Conservation (phyloP, 92 coral and sea anemone species). For the Ricordea florida region DNA sequence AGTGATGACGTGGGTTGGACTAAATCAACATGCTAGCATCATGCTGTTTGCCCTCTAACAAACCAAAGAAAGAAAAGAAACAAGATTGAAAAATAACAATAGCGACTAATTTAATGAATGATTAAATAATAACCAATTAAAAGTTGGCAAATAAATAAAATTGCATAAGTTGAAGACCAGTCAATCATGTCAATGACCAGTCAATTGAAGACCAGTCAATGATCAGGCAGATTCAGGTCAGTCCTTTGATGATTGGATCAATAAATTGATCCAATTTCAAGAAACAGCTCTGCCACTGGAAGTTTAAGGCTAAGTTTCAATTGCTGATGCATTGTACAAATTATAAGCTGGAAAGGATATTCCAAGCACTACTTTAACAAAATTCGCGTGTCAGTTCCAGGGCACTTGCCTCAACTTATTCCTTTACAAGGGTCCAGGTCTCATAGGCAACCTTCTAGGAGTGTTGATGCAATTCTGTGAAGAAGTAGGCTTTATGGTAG, state of each 20-base stretch:
- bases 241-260: conserved; percentile 26
- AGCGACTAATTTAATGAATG: too few relatives aligned
- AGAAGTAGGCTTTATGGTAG: conserved; percentile 49
- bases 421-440: conserved; percentile 20
- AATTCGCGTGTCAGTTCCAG: conserved; percentile 29
- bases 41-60: conserved; percentile 17
- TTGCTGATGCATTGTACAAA: conserved; percentile 1
- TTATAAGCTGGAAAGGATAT: conserved; percentile 29
- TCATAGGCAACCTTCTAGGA: conserved; percentile 50
- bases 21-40: conserved; percentile 39
- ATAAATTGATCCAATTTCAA: conserved; percentile 18
- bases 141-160: too few relatives aligned
- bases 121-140: too few relatives aligned
- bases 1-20: conserved; percentile 7
- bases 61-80: background rate
- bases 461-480: conserved; percentile 49
- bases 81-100: too few relatives aligned
- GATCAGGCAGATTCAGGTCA: too few relatives aligned
- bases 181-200: too few relatives aligned
- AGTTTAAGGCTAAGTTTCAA: background rate
- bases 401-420: conserved; percentile 39
- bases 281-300: conserved; percentile 21
- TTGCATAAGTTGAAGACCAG: too few relatives aligned
- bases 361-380: background rate
- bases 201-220: too few relatives aligned